Evolutionary conservation across 2,888 invertebrate species (phyloP).

Genomic region (Heteropelma amictum): DNA sequence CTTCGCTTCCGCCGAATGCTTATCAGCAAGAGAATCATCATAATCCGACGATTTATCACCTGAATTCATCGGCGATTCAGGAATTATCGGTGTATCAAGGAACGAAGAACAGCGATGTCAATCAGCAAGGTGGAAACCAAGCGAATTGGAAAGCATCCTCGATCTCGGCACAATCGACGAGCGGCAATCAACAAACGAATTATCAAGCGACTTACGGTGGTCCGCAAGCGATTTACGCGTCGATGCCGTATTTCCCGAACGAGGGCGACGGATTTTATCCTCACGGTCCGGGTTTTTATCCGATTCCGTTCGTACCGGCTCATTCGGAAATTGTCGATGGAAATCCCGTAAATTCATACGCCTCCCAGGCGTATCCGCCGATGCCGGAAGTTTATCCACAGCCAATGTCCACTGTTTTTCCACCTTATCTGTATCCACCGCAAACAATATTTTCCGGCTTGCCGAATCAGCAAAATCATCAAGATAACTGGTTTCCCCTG

Average conservation of each 20-base stretch:
- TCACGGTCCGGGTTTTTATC: slow-evolving; percentile 59
- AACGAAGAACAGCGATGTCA: slow-evolving; percentile 19
- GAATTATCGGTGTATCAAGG: slow-evolving; percentile 25
- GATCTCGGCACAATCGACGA: slow-evolving; percentile 29
- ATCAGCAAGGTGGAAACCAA: slow-evolving; percentile 35
- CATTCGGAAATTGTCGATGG: slow-evolving; percentile 62
- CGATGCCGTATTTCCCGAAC: slow-evolving; percentile 60
- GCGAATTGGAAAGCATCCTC: slow-evolving; percentile 20
- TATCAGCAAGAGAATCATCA: slow-evolving; percentile 42
- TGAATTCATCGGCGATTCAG: slow-evolving; percentile 18
- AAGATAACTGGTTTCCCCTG: slow-evolving; percentile 69
- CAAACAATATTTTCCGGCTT: slow-evolving; percentile 58
- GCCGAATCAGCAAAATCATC: slow-evolving; percentile 54
- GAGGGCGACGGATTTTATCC: slow-evolving; percentile 65
- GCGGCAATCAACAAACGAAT: slow-evolving; percentile 34
- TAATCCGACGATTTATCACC: slow-evolving; percentile 21
- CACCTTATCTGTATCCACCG: slow-evolving; percentile 65
- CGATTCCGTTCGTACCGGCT: slow-evolving; percentile 62
- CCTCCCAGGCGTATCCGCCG: slow-evolving; percentile 46
- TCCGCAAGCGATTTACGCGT: slow-evolving; percentile 62
- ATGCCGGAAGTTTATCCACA: slow-evolving; percentile 49
- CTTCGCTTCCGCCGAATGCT: not conserved
- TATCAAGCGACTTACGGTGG: slow-evolving; percentile 61
- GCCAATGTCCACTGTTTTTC: slow-evolving; percentile 61
- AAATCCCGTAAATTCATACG: slow-evolving; percentile 54